These are phyloP conservation scores for Syngnathus acus DNA, from an alignment of 2,797 vertebrate species.

Conservation along the genomic window DNA sequence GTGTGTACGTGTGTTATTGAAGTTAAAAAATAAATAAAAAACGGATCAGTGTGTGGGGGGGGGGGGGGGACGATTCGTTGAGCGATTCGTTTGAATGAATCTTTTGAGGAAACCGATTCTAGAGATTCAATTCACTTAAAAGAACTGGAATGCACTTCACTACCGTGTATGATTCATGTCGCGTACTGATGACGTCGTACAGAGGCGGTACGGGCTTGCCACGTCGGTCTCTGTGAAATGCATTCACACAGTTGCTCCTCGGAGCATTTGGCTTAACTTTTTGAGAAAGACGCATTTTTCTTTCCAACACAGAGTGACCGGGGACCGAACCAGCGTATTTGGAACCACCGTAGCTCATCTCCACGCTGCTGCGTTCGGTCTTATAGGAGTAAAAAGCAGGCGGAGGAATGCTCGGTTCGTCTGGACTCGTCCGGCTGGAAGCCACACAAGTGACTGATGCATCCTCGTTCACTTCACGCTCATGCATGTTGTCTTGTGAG, in stretches of 20 bases:
- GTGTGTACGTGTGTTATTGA: too few relatives aligned
- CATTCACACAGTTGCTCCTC: conserved; percentile 56
- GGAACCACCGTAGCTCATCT: conserved; percentile 10
- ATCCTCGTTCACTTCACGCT: conserved; percentile 57
- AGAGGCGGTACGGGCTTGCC: conserved; percentile 67
- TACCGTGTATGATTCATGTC: conserved; percentile 29
- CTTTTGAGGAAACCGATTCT: too few relatives aligned
- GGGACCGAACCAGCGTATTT: conserved; percentile 1
- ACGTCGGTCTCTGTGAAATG: conserved; percentile 71
- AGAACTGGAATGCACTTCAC: neutral
- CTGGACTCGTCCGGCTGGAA: conserved; percentile 45
- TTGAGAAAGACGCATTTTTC: conserved; percentile 26
- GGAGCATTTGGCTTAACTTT: conserved; percentile 44
- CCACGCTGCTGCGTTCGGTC: conserved; percentile 6
- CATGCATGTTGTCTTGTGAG: conserved; percentile 62
- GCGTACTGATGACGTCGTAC: conserved; percentile 58
- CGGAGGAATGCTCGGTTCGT: conserved; percentile 48
- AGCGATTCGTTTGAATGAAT: too few relatives aligned
- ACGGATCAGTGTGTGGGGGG: too few relatives aligned
- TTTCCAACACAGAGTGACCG: neutral
- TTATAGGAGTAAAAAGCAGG: conserved; percentile 32
- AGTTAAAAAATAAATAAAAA: too few relatives aligned
- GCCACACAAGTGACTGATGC: conserved; percentile 69
- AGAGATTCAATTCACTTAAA: neutral
- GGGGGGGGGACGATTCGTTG: too few relatives aligned